phyloP scores from a whole-genome alignment of 2,888 invertebrate species.

The Xanthostigma xanthostigma region DNA sequence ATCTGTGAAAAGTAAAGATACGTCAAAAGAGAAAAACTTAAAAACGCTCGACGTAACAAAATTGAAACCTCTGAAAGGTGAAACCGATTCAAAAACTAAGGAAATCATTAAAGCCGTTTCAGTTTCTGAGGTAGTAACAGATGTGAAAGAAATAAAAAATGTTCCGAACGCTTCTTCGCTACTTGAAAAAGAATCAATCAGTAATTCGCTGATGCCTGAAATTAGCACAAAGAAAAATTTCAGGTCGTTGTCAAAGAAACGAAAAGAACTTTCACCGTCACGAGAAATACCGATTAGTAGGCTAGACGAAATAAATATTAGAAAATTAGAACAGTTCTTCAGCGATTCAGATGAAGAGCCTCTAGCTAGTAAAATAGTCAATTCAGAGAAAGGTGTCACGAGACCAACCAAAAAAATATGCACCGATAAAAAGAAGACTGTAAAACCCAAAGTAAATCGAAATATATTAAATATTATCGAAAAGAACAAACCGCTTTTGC shows the following conservation, averaged over 20 bases:
- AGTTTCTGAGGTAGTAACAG: too few relatives aligned
- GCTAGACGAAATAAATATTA: background rate
- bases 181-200: too few relatives aligned
- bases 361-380: conserved; percentile 36
- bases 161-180: too few relatives aligned
- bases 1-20: too few relatives aligned
- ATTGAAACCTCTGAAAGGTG: too few relatives aligned
- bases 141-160: too few relatives aligned
- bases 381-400: conserved; percentile 17
- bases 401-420: conserved; percentile 6
- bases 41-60: too few relatives aligned
- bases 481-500: conserved; percentile 4
- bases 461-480: background rate
- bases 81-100: too few relatives aligned
- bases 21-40: too few relatives aligned
- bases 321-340: conserved; percentile 30
- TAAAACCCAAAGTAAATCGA: conserved; percentile 5
- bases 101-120: too few relatives aligned
- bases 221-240: conserved; percentile 15
- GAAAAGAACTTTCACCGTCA: conserved; percentile 4
- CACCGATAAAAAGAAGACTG: conserved; percentile 6
- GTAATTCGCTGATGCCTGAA: too few relatives aligned
- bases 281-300: conserved; percentile 8
- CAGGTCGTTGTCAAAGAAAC: conserved; percentile 3
- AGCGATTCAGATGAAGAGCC: conserved; percentile 54